Evolutionary conservation across 2,113 vertebrate genomes (phyloP).

Genomic region (Nannospalax galili): DNA sequence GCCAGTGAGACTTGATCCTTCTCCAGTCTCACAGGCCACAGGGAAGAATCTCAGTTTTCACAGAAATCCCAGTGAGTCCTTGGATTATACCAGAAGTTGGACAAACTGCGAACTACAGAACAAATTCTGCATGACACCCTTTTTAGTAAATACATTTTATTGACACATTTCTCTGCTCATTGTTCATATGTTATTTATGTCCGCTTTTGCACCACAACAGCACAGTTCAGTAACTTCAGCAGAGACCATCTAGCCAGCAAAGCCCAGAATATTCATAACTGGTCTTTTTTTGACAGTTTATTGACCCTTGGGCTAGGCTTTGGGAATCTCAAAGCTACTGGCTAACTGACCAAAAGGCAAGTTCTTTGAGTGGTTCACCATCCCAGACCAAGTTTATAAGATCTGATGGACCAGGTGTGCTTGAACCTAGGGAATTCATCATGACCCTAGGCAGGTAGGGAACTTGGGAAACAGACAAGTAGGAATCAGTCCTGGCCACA

Average conservation of each 20-base stretch:
- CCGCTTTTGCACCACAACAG: not conserved
- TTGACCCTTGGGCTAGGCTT: not conserved
- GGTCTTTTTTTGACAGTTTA: not conserved
- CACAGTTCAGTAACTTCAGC: not conserved
- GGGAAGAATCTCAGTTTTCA: not conserved
- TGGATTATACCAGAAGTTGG: not conserved
- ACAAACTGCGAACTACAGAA: not conserved
- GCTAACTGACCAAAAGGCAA: not conserved
- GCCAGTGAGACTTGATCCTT: fast-evolving
- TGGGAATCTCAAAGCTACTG: not conserved
- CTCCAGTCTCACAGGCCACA: fast-evolving
- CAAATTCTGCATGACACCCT: not conserved
- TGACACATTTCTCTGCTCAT: fast-evolving
- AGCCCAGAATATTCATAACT: not conserved
- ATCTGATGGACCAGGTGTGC: too few species aligned
- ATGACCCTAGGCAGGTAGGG: not conserved
- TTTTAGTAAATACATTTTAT: not conserved
- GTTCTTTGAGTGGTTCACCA: not conserved
- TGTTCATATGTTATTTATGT: not conserved
- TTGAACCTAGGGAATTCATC: not conserved
- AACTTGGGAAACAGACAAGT: not conserved
- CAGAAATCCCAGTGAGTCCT: not conserved
- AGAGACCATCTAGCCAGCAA: not conserved
- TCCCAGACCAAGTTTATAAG: not conserved
- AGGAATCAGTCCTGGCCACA: not conserved